Base-by-base conservation (phyloP, 2,113 vertebrate species). In the Cheirogaleus medius region DNA sequence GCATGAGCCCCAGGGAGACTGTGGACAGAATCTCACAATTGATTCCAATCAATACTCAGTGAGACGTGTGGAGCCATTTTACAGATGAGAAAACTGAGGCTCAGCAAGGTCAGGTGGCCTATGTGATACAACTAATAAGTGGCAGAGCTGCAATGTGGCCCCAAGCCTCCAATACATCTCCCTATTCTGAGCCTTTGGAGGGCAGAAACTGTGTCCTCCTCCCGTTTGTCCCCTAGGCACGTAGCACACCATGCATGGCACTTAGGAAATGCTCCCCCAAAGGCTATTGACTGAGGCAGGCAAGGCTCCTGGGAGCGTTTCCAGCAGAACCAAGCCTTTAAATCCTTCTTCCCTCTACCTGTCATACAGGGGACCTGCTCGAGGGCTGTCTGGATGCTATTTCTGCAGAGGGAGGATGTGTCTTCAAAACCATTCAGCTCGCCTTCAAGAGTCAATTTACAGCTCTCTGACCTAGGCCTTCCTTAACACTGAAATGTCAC, bases 401-500 rank as follows among this genome's bases (percentile, higher is more conserved):
- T 68, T 52, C 83, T 49, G 0, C 20, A 64, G 7, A 37, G 14
- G 21, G 21, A 15, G 56, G 54, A 1, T 4, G 11, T 18, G 69
- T 60, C 81, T n/a, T 34, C 32, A 63, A 63, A 90, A 12, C 42
- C 3, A 9, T 11, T 37, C n/a, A 7, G 34, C 42, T 73, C n/a
- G 56, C 14, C 52, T 23, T 23, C 80, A 63, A 23, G 3, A 54
- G 34, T 11, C 32, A n/a, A 14, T 27, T 80, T 52, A 66, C 32
- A 94, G 44, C 52, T 80, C 12, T 13, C 34, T 23, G 13, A 23
- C 8, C 7, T 17, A 44, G 80, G 64, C 52, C 83, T 82, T 80
- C 52, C 83, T 82, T 80, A 11, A 44, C 29, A 44, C 34, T 14
- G 64, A 91, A 96, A 89, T 69, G 37, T 69, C 90, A 92, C 58